These are phyloP conservation scores for Leucoraja ocellata DNA, from an alignment of 2,797 vertebrate species.

Conservation along the genomic window DNA sequence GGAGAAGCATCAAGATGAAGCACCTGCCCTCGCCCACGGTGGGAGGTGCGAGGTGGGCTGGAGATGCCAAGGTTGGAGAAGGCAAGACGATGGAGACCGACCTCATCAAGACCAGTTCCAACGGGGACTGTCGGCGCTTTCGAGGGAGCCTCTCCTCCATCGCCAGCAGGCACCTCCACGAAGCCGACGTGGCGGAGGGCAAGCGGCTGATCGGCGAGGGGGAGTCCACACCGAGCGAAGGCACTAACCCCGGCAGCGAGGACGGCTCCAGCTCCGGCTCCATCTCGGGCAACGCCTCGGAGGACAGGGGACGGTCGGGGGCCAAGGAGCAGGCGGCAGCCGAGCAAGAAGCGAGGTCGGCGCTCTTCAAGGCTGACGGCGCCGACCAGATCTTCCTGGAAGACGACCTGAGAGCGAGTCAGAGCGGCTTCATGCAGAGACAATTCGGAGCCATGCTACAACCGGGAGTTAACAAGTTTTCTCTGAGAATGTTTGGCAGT, in stretches of 20 bases:
- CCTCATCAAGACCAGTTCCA: constrained; percentile 78
- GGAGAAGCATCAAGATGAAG: constrained; percentile 83
- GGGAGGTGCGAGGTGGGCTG: constrained; percentile 64
- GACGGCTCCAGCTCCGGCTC: constrained; percentile 62
- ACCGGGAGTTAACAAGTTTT: constrained; percentile 99
- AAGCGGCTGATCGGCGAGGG: constrained; percentile 74
- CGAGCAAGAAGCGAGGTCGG: constrained; percentile 59
- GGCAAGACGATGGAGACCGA: constrained; percentile 77
- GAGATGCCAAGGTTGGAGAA: constrained; percentile 66
- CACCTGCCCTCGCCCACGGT: constrained; percentile 73
- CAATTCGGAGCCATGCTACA: constrained; percentile 96
- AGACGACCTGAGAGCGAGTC: constrained; percentile 78
- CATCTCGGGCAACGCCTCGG: constrained; percentile 56
- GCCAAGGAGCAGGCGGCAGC: constrained; percentile 51
- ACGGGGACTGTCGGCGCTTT: constrained; percentile 91
- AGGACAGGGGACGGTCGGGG: constrained; percentile 52
- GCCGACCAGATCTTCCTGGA: constrained; percentile 84
- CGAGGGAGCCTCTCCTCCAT: constrained; percentile 90
- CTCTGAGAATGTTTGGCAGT: constrained; percentile 98
- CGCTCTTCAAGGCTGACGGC: constrained; percentile 80
- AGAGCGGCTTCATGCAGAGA: constrained; percentile 90
- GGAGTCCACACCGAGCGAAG: constrained; percentile 69
- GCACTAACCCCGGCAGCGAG: constrained; percentile 58
- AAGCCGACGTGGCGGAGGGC: constrained; percentile 77
- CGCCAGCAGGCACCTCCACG: constrained; percentile 69